Evolutionary conservation across 1,140 invertebrate species (phyloP).

Genomic region (Panagrolaimus sp.): DNA sequence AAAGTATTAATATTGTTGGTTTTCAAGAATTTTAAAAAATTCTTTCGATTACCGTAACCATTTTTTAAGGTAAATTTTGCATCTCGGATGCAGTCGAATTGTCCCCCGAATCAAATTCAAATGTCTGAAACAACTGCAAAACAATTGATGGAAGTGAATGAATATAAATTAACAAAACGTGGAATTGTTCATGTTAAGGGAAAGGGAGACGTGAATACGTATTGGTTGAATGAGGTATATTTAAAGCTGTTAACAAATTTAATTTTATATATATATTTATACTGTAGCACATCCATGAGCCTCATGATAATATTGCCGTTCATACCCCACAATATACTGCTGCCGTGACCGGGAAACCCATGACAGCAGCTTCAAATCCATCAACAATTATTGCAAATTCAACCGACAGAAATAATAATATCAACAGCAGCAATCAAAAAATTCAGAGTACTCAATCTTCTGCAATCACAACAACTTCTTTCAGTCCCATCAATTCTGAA

Average conservation of each 20-base stretch:
- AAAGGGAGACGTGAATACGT: constrained; percentile 52
- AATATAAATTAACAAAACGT: constrained; percentile 50
- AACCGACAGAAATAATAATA: too few species aligned
- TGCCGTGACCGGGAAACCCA: background rate
- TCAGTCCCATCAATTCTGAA: too few species aligned
- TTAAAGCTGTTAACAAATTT: constrained; percentile 49
- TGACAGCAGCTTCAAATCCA: too few species aligned
- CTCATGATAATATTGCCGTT: background rate
- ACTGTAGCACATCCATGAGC: constrained; percentile 2
- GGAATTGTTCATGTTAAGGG: constrained; percentile 59
- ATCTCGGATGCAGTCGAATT: constrained; percentile 58
- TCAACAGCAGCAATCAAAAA: too few species aligned
- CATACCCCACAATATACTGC: background rate
- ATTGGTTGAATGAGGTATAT: constrained; percentile 39
- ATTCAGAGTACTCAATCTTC: too few species aligned
- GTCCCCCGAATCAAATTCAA: constrained; percentile 58
- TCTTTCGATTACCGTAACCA: background rate
- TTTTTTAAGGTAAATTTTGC: constrained; percentile 54
- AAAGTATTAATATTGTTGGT: too few species aligned
- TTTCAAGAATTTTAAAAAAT: too few species aligned
- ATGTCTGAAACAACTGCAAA: constrained; percentile 54
- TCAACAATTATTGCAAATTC: too few species aligned
- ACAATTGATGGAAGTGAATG: constrained; percentile 36
- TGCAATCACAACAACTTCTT: too few species aligned
- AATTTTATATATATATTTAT: too few species aligned